Base-by-base conservation (phyloP, 1,140 invertebrate genomes). In the Drosophila chauvacae region DNA sequence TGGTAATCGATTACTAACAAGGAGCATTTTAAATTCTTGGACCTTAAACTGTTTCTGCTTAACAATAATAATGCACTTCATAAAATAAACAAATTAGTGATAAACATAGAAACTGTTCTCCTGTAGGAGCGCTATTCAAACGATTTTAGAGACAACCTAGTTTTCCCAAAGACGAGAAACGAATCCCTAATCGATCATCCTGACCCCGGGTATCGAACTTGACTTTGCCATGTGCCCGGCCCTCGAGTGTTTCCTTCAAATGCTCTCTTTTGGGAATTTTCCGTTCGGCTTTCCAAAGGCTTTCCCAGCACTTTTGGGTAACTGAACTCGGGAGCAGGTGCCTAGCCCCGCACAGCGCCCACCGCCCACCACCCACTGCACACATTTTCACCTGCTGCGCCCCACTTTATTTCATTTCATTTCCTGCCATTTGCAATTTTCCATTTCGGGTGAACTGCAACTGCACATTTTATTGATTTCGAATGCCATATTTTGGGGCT, bases 391-490 rank as follows among this genome's bases (percentile, higher is more conserved):
- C 59, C 45, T 30, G 2, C 58, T 18, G 30, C 72, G 16, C 11
- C 50, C 48, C 63, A 59, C 56, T 60, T 80, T 68, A 72, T 72
- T 72, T 72, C 70, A 80, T 80, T 80, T 80, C 61, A 61, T 80
- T 80, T 80, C 77, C 63, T 75, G 77, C 56, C 70, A 72, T 72
- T 72, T 72, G 70, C 53, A 72, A 72, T 72, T 72, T 72, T 72
- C 70, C 70, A 72, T 73, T 80, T 79, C 69, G 55, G 44, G 60
- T 53, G 75, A 70, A 45, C 51, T 41, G 42, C 68, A 71, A 70
- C 75, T 80, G 77, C 76, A 72, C 50, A 80, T 66, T 79, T 80
- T 80, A 80, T 80, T 74, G 78, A 80, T 80, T 80, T 74, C 45
- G 42, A 69, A 66, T 80, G 77, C 77, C 66, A 60, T 41, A 74